Evolutionary conservation across 1,140 invertebrate genomes (phyloP), one percentile per base, ranked within the genome.

Genomic region (Zelostemma sp.): DNA sequence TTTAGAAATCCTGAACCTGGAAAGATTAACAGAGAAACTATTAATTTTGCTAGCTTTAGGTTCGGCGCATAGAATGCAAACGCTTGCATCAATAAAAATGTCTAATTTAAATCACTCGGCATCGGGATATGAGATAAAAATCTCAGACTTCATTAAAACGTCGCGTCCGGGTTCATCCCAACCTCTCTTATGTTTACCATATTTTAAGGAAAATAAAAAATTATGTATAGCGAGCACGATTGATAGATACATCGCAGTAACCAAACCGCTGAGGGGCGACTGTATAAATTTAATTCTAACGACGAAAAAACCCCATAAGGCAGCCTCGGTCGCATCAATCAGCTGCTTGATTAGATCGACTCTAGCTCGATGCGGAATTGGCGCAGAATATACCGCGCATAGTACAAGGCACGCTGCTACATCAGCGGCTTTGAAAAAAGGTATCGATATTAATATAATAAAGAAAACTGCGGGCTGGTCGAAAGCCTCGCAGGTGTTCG

Each of bases 351-450:
- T 72, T 11, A 68, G 47, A 40, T 1, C 40, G 1, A 19, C 46
- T 5, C 19, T 74, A 15, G 8, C 41, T 2, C 9, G 1, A 6
- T 69, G 53, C 38, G 55, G 54, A 18, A 51, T 72, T 6, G 21
- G 49, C 35, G n/a, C 55, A 6, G 28, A 59, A 9, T 75, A 54
- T 49, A 28, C 59, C 4, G 59, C 61, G n/a, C 69, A 74, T 35
- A 66, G 61, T 15, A 73, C 70, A 0, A 31, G 72, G 18, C 60
- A 74, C 21, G 69, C 62, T 1, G 46, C 73, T 1, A 56, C 70
- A 3, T 73, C 71, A 40, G 43, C 46, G 0, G 68, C 68, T 12
- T 6, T 25, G 8, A 56, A 40, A 51, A 59, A 57, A 33, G 64
- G 51, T 2, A 21, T 56, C 1, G 25, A 35, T n/a, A 0, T 67